These are phyloP conservation scores for Chlorodrepanis virens DNA, from an alignment of 2,113 vertebrate genomes.

Conservation along the genomic window DNA sequence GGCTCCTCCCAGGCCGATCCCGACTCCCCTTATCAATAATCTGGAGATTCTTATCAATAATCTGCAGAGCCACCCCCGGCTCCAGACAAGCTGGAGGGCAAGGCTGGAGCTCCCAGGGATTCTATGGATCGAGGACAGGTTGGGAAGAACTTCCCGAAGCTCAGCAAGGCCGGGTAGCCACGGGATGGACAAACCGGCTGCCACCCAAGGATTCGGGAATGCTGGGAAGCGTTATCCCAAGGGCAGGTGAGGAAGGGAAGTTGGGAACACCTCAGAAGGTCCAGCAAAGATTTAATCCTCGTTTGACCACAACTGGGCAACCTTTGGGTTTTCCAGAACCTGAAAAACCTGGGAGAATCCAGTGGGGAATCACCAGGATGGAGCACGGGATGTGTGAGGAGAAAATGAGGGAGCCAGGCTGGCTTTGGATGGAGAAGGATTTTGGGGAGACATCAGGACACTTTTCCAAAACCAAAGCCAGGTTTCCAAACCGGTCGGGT, in stretches of 20 bases:
- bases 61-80: fast-evolving
- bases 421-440: neutral
- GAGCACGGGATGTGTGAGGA: neutral
- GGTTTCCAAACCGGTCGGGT: neutral
- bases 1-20: neutral
- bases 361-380: neutral
- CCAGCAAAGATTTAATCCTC: neutral
- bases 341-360: neutral
- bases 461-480: neutral
- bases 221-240: neutral
- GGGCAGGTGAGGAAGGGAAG: neutral
- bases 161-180: neutral
- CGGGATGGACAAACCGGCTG: fast-evolving
- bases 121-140: neutral
- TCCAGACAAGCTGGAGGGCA: neutral
- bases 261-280: neutral
- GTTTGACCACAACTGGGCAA: neutral
- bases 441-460: neutral
- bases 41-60: neutral
- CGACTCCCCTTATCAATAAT: neutral
- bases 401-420: neutral
- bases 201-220: neutral
- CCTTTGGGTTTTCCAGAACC: neutral
- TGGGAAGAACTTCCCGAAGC: neutral
- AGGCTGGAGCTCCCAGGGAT: neutral